These are phyloP conservation scores for Reticulitermes lucifugus DNA, from an alignment of 2,888 invertebrate genomes.

Conservation along the genomic window DNA sequence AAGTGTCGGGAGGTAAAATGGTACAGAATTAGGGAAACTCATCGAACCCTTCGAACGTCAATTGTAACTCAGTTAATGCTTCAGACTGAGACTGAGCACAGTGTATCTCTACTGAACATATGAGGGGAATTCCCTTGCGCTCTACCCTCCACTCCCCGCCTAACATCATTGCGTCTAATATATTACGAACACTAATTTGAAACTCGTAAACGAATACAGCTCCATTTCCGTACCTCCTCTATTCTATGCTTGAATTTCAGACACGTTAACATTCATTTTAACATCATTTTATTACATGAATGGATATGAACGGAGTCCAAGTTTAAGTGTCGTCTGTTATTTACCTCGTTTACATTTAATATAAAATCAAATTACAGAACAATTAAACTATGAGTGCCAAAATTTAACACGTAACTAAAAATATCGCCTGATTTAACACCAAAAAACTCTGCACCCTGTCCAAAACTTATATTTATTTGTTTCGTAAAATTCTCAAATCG, in stretches of 20 bases:
- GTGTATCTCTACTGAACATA: slow-evolving; percentile 11
- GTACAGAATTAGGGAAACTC: slow-evolving; percentile 20
- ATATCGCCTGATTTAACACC: no score
- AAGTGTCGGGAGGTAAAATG: neutral
- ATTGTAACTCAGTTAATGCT: slow-evolving; percentile 30
- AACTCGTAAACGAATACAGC: neutral
- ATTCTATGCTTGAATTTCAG: neutral
- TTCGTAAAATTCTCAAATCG: no score
- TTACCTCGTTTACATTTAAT: neutral
- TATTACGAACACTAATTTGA: neutral
- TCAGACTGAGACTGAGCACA: neutral
- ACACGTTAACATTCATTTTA: neutral
- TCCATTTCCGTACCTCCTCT: neutral
- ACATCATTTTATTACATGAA: neutral
- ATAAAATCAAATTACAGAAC: no score
- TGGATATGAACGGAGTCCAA: neutral
- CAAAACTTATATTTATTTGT: no score
- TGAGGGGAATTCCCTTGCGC: neutral
- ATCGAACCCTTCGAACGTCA: slow-evolving; percentile 15
- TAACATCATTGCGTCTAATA: neutral
- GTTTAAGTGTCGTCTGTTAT: neutral
- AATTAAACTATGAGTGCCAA: no score
- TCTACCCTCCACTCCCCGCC: neutral
- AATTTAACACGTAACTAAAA: no score
- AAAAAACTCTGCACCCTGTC: no score